Base-by-base conservation (phyloP, 2,797 vertebrate species). In the Scarus forsteni region DNA sequence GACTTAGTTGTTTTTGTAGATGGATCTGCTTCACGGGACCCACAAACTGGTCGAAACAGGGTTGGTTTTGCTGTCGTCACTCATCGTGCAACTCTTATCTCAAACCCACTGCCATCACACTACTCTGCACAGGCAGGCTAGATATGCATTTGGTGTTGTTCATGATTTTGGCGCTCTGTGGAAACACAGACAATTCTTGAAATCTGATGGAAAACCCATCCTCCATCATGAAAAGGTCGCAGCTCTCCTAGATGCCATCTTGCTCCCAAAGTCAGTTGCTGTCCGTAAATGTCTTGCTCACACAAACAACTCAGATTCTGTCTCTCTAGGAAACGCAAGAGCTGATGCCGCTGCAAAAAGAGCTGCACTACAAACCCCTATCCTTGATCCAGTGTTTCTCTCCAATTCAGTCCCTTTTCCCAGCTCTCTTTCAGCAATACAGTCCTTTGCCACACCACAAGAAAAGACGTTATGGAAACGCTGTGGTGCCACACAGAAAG, bases 131-230 rank as follows among this genome's bases (percentile, higher is more conserved):
- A 70, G 36, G 46, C 56, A 0, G 79, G 72, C 18, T 1, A 35
- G 38, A 14, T 69, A 77, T n/a, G 59, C 49, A 3, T 65, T 77
- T 55, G 73, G 65, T 12, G 39, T 60, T 11, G 62, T 67, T 1
- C 46, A 64, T 38, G 54, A 65, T 56, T 75, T 75, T 49, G 64
- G 55, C 1, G 10, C 55, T 1, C 43, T 73, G 1, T 67, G 62
- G 60, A 68, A 66, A 52, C n/a, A 56, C 7, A 57, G 74, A 27
- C 6, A 53, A 3, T 81, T 85, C 5, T 7, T 82, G 1, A 84
- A 42, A 27, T 68, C 56, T 3, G 15, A 45, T 3, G 73, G 65
- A 2, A 59, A 50, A 34, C 55, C 52, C 0, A 70, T 73, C 14
- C 8, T 40, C 0, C 27, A 74, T 44, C 35, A 49, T 9, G 5